Evolutionary conservation across 2,113 vertebrate genomes (phyloP).

Genomic region (Cynoglossus semilaevis): DNA sequence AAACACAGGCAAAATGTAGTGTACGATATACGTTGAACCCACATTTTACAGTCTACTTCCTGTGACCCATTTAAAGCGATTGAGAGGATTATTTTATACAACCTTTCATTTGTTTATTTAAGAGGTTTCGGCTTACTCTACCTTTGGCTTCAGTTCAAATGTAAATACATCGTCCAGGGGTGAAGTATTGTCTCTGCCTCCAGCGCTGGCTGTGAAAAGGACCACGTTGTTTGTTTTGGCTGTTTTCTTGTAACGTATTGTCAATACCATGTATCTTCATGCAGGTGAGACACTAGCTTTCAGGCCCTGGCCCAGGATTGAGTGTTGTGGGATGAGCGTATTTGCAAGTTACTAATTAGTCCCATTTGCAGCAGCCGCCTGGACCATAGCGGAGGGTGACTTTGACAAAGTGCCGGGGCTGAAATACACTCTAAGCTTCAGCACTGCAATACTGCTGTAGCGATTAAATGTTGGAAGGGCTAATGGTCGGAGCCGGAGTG

Average conservation of each 20-base stretch:
- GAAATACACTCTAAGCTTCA: constrained; percentile 56
- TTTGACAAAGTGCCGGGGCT: constrained; percentile 70
- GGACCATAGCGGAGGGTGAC: constrained; percentile 57
- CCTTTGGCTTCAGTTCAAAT: not conserved
- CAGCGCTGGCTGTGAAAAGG: not conserved
- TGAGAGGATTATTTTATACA: too few species aligned
- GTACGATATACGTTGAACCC: too few species aligned
- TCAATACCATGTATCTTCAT: constrained; percentile 41
- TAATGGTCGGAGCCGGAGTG: constrained; percentile 43
- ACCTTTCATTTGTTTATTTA: too few species aligned
- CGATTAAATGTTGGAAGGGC: constrained; percentile 63
- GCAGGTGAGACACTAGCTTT: constrained; percentile 10
- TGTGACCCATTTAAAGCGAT: too few species aligned
- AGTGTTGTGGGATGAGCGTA: constrained; percentile 49
- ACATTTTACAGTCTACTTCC: too few species aligned
- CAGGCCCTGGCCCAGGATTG: constrained; percentile 38
- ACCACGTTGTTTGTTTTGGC: constrained; percentile 14
- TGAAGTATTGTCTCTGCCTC: not conserved
- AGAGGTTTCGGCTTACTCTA: not conserved
- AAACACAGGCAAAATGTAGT: too few species aligned
- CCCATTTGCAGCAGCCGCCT: constrained; percentile 63
- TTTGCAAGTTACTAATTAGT: constrained; percentile 69
- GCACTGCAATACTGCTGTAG: constrained; percentile 52
- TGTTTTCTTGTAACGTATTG: constrained; percentile 33
- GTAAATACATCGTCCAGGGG: not conserved